phyloP scores from a whole-genome alignment of 1,140 invertebrate species.

The Drosophila albomicans region DNA sequence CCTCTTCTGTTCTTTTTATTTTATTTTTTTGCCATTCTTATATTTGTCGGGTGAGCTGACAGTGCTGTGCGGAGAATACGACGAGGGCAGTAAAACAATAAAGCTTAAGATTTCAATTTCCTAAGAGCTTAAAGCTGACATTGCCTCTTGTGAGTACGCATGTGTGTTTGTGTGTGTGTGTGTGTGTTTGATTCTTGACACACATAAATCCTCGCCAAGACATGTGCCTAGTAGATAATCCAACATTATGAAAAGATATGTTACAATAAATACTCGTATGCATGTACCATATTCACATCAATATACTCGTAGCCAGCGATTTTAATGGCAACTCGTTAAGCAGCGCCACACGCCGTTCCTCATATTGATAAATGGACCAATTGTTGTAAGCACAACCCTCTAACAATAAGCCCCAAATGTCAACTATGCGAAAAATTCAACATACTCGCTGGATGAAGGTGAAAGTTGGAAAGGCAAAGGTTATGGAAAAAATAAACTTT shows the following conservation, averaged over 20 bases:
- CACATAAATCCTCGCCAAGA: constrained; percentile 73
- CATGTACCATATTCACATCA: constrained; percentile 54
- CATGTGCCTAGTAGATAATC: constrained; percentile 77
- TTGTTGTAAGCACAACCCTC: constrained; percentile 13
- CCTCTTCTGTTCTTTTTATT: constrained; percentile 5
- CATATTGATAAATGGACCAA: constrained; percentile 58
- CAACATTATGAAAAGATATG: constrained; percentile 76
- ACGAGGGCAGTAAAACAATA: constrained; percentile 72
- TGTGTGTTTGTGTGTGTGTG: constrained; percentile 11
- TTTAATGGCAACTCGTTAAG: constrained; percentile 72
- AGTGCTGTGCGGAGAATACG: background rate
- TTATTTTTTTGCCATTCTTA: background rate
- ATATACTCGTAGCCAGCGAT: constrained; percentile 43
- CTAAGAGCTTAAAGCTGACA: constrained; percentile 77
- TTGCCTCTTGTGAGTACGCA: background rate
- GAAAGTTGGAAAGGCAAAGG: constrained; percentile 2
- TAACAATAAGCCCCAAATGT: constrained; percentile 13
- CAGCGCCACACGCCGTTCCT: constrained; percentile 45
- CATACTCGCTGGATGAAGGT: background rate
- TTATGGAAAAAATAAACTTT: background rate
- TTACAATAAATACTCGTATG: constrained; percentile 67
- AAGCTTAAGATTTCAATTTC: constrained; percentile 83
- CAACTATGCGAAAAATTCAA: constrained; percentile 7
- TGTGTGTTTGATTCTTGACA: constrained; percentile 50
- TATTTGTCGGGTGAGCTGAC: background rate